These are phyloP conservation scores for Sakesphorus luctuosus DNA, from an alignment of 2,113 vertebrate genomes.

Conservation along the genomic window DNA sequence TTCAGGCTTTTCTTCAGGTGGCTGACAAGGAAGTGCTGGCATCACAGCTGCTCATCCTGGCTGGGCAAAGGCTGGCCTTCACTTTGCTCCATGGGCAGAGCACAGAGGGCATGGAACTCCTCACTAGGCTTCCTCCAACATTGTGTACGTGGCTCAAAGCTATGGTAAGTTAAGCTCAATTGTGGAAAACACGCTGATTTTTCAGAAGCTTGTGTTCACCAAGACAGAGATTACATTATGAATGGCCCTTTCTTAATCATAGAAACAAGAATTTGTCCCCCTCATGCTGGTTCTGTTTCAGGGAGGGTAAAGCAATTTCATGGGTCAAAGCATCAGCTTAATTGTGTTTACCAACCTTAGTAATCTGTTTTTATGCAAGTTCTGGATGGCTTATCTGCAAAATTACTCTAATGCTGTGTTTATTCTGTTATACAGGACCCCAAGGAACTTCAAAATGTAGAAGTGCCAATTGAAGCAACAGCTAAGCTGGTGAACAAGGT, in stretches of 20 bases:
- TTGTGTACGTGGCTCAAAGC: constrained; percentile 98
- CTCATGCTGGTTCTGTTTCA: background rate
- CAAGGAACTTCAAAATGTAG: constrained; percentile 85
- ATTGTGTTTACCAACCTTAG: background rate
- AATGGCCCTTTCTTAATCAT: background rate
- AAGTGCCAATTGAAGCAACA: constrained; percentile 84
- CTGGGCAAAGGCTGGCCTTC: constrained; percentile 89
- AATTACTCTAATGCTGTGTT: background rate
- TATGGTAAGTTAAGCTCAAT: constrained; percentile 82
- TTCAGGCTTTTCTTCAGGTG: constrained; percentile 89
- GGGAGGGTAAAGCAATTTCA: background rate
- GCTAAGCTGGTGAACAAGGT: constrained; percentile 86
- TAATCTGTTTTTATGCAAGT: background rate
- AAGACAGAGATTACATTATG: background rate
- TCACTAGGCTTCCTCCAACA: constrained; percentile 88
- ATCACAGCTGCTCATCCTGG: constrained; percentile 92
- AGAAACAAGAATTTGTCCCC: background rate
- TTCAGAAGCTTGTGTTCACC: background rate
- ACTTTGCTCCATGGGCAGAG: constrained; percentile 87
- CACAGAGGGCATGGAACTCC: constrained; percentile 88
- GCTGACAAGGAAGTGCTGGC: constrained; percentile 93
- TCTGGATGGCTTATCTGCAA: background rate
- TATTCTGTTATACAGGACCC: constrained; percentile 81
- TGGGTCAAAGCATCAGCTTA: background rate
- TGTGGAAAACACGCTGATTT: background rate